Evolutionary conservation across 2,888 invertebrate species (phyloP), one percentile per base, ranked within the genome.

Genomic region (Rhogogaster chlorosoma): DNA sequence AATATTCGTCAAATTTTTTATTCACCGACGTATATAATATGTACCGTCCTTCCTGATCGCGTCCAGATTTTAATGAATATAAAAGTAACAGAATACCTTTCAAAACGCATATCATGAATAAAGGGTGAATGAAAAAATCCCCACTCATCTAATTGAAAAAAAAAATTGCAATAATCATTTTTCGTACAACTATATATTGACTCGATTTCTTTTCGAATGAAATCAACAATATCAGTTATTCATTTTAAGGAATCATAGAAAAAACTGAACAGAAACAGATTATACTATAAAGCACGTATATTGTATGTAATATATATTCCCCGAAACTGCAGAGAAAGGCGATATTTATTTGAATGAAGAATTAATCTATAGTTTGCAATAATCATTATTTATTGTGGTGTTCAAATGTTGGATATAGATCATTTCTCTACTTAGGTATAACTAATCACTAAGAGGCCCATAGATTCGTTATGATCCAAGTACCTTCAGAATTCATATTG

Each of bases 41-140:
- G 12, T 80, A 80, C 80, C 80, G 80, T 80, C 80, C 80, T 80
- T 78, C 15, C 57, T 77, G n/a, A n/a, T n/a, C 77, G 61, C 80
- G 80, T 80, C 80, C 80, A 36, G 38, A 15, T 36, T 61, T 22
- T 7, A 49, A 22, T 5, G 15, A 53, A 7, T 38, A 80, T 32
- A n/a, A 61, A 80, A 26, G 38, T 22, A 61, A 77, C 26, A n/a
- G 36, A 32, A 53, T 77, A 77, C 77, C 77, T 77, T 77, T 77
- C 15, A 18, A 77, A 29, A 77, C 45, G 49, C 77, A 77, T 77
- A 77, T 77, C 77, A 53, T 26, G 53, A 67, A 67, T 67, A 12
- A 67, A 32, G 32, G 32, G 32, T 26, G 12, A 53, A 9, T 49
- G 32, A 53, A 49, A 75, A 1, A 45, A 36, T 71, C n/a, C 26